Evolutionary conservation across 2,888 invertebrate species (phyloP).

Genomic region (Erebia ligea): DNA sequence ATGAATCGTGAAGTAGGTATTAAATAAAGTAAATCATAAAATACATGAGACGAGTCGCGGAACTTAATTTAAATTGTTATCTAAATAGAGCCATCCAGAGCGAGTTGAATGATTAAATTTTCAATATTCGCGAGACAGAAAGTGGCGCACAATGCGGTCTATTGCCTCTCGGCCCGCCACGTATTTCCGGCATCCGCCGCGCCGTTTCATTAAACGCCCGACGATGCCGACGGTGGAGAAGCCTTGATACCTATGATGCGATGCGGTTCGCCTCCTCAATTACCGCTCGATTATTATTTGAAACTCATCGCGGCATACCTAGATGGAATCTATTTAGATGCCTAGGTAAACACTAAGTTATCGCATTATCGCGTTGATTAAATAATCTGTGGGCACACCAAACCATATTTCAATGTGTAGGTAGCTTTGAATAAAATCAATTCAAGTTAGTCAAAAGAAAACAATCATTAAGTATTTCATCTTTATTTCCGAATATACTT

Average conservation of each 20-base stretch:
- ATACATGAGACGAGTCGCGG: no score
- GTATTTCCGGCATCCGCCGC: conserved; percentile 78
- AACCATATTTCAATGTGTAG: no score
- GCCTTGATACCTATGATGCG: conserved; percentile 45
- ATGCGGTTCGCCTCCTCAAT: conserved; percentile 59
- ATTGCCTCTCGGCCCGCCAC: conserved; percentile 72
- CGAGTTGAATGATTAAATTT: conserved; percentile 69
- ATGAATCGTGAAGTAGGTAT: no score
- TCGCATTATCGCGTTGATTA: conserved; percentile 23
- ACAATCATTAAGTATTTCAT: no score
- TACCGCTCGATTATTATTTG: conserved; percentile 68
- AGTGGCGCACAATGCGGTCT: conserved; percentile 76
- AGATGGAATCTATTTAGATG: background rate
- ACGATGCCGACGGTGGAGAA: conserved; percentile 50
- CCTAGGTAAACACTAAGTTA: conserved; percentile 38
- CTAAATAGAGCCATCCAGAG: conserved; percentile 53
- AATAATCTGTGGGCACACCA: no score
- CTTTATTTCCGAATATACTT: no score
- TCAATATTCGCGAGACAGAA: conserved; percentile 77
- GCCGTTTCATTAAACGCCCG: conserved; percentile 70
- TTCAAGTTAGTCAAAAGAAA: no score
- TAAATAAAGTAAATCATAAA: no score
- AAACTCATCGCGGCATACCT: conserved; percentile 49
- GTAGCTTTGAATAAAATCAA: no score
- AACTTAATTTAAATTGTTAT: conserved; percentile 42